Conservation (phyloP, 2,888 invertebrate species). For the Callinectes sapidus region DNA sequence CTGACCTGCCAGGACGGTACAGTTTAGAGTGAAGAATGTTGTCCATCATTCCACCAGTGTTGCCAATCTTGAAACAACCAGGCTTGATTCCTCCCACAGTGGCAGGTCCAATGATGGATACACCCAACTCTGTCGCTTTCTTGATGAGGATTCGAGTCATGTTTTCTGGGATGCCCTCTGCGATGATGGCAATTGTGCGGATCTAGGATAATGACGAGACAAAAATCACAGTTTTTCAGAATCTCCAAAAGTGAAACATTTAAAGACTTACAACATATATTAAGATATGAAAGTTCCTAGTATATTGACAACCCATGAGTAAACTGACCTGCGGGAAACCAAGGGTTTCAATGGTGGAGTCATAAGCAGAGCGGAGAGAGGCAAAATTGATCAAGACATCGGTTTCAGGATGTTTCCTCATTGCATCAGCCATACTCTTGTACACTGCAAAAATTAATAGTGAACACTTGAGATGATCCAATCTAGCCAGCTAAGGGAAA, state of each 20-base stretch:
- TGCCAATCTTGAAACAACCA: conserved; percentile 99
- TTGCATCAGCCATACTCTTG: conserved; percentile 97
- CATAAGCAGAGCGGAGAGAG: conserved; percentile 96
- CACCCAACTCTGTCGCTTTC: conserved; percentile 87
- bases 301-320: background rate
- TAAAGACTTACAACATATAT: background rate
- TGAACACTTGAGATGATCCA: background rate
- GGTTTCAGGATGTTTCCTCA: conserved; percentile 95
- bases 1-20: conserved; percentile 89
- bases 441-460: conserved; percentile 81
- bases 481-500: background rate
- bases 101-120: conserved; percentile 94
- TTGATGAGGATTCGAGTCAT: conserved; percentile 95
- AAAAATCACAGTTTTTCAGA: background rate
- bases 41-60: conserved; percentile 99
- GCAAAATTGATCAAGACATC: conserved; percentile 98
- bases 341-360: conserved; percentile 95
- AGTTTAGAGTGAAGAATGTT: conserved; percentile 98
- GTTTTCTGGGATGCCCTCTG: conserved; percentile 99
- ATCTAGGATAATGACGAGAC: conserved; percentile 81
- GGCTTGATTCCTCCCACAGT: conserved; percentile 99
- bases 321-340: conserved; percentile 85
- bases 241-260: conserved; percentile 37
- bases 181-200: conserved; percentile 97
- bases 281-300: background rate